Conservation (phyloP, 1,140 invertebrate genomes). For the Caligus rogercresseyi region DNA sequence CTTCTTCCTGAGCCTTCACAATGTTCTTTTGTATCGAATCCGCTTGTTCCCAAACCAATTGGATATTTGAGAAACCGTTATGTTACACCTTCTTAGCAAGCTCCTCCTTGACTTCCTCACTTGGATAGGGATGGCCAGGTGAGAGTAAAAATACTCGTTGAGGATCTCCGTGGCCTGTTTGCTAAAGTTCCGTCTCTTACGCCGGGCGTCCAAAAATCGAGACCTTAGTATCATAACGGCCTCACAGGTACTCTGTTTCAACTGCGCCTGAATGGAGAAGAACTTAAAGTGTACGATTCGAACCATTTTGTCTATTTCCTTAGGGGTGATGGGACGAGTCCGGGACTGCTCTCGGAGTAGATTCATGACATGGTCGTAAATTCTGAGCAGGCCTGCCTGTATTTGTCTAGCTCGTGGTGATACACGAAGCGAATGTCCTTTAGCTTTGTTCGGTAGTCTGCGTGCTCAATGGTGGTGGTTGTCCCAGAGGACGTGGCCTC, state of each 20-base stretch:
- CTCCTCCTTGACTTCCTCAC: slow-evolving; percentile 98
- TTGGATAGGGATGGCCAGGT: slow-evolving; percentile 95
- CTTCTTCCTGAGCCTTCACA: slow-evolving; percentile 98
- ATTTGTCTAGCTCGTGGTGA: slow-evolving; percentile 97
- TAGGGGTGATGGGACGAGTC: slow-evolving; percentile 80
- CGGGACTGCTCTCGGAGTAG: slow-evolving; percentile 89
- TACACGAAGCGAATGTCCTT: slow-evolving; percentile 98
- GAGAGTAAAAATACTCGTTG: slow-evolving; percentile 99
- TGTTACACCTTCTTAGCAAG: slow-evolving; percentile 92
- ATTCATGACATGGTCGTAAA: slow-evolving; percentile 99
- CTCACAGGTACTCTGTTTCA: slow-evolving; percentile 98
- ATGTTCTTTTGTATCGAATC: slow-evolving; percentile 99
- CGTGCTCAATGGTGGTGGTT: slow-evolving; percentile 83
- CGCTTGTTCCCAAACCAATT: slow-evolving; percentile 99
- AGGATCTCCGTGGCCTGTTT: slow-evolving; percentile 98
- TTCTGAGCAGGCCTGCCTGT: slow-evolving; percentile 96
- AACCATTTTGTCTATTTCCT: slow-evolving; percentile 99
- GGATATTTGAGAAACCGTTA: slow-evolving; percentile 88
- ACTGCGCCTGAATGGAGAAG: slow-evolving; percentile 94
- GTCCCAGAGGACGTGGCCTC: slow-evolving; percentile 57
- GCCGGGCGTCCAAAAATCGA: slow-evolving; percentile 76
- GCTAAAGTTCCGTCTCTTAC: slow-evolving; percentile 54
- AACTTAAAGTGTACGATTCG: slow-evolving; percentile 99
- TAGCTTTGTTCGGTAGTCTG: slow-evolving; percentile 94
- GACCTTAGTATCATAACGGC: slow-evolving; percentile 98